Evolutionary conservation across 92 coral and sea anemone species (phyloP).

Genomic region (Pocillopora meandrina): DNA sequence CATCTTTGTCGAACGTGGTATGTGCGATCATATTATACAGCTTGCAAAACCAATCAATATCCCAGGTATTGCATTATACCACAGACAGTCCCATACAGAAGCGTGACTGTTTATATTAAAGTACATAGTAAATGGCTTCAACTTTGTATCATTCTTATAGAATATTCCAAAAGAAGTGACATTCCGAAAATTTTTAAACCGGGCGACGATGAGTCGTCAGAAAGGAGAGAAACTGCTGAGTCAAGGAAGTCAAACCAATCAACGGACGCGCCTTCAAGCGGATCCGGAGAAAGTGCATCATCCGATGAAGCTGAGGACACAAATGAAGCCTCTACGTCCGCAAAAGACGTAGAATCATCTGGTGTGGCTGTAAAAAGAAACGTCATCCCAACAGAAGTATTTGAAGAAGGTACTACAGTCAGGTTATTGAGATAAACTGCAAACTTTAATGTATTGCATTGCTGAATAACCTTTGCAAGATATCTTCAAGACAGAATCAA

Average conservation of each 20-base stretch:
- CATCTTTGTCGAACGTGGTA: no score
- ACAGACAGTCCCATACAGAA: background rate
- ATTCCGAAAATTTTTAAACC: slow-evolving; percentile 48
- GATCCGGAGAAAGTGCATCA: slow-evolving; percentile 32
- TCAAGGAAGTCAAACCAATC: slow-evolving; percentile 10
- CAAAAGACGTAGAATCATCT: slow-evolving; percentile 16
- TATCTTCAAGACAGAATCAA: background rate
- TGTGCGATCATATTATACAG: no score
- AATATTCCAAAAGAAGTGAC: slow-evolving; percentile 42
- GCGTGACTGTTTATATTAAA: background rate
- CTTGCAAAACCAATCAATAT: no score
- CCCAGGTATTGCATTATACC: no score
- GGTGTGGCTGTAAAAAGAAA: slow-evolving; percentile 50
- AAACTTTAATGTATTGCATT: background rate
- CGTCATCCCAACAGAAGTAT: slow-evolving; percentile 72
- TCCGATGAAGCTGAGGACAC: slow-evolving; percentile 7
- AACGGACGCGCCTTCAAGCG: slow-evolving; percentile 7
- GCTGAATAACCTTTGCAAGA: background rate
- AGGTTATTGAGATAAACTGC: background rate
- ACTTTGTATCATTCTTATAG: background rate
- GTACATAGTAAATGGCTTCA: background rate
- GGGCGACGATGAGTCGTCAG: slow-evolving; percentile 29
- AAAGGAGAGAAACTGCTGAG: slow-evolving; percentile 10
- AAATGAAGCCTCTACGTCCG: slow-evolving; percentile 5
- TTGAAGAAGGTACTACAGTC: slow-evolving; percentile 55